Evolutionary conservation across 2,888 invertebrate genomes (phyloP).

Genomic region (Pheosia gnoma): DNA sequence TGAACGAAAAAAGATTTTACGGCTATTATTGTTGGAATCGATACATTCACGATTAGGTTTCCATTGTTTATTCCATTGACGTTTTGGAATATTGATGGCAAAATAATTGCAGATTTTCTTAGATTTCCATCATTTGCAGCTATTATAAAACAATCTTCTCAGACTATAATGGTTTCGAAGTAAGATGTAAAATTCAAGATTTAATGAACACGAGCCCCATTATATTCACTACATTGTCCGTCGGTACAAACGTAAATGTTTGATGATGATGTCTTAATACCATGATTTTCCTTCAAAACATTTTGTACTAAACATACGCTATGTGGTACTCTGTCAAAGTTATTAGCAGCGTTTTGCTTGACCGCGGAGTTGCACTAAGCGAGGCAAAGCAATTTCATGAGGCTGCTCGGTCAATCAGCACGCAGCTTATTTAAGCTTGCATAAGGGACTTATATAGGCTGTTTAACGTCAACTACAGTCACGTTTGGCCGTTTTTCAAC

Average conservation of each 20-base stretch:
- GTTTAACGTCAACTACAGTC: neutral
- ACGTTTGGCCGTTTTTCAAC: neutral
- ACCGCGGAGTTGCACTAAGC: too few species aligned
- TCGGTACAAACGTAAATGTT: neutral
- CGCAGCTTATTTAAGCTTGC: too few species aligned
- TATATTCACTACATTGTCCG: neutral
- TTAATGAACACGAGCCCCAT: neutral
- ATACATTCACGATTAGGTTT: neutral
- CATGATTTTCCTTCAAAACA: conserved; percentile 2
- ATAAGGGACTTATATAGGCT: neutral
- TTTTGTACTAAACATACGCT: neutral
- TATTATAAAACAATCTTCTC: too few species aligned
- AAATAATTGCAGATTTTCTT: too few species aligned
- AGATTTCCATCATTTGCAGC: too few species aligned
- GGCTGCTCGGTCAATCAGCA: too few species aligned
- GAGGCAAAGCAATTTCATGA: too few species aligned
- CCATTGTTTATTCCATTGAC: neutral
- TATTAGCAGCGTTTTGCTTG: neutral
- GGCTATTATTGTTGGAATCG: neutral
- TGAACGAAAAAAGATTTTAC: neutral
- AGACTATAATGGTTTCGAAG: neutral
- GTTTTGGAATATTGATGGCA: too few species aligned
- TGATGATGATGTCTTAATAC: conserved; percentile 4
- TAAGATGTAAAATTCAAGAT: neutral
- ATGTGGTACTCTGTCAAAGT: neutral